Evolutionary conservation across 1,140 invertebrate species (phyloP).

Genomic region (Thaumatotibia leucotreta): DNA sequence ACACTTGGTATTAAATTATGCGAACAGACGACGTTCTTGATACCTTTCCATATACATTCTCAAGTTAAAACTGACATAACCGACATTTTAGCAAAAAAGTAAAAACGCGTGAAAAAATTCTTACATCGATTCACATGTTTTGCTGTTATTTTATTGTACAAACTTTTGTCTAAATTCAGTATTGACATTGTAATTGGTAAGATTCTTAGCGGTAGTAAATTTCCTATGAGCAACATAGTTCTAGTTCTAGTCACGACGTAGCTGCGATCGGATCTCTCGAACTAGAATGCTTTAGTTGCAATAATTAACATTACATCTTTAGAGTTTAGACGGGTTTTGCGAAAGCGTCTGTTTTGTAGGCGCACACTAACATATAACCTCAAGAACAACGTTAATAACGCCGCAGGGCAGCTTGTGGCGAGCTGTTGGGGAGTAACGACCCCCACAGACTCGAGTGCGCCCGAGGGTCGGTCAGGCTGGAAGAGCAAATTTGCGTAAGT

Average conservation of each 20-base stretch:
- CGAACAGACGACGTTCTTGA: neutral
- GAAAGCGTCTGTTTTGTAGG: neutral
- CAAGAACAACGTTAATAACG: no score
- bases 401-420: no score
- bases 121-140: no score
- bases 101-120: neutral
- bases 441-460: no score
- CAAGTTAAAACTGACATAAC: neutral
- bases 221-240: neutral
- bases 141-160: no score
- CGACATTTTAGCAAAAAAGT: neutral
- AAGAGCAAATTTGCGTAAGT: no score
- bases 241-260: neutral
- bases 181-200: neutral
- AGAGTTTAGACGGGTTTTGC: neutral
- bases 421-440: no score
- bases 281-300: neutral
- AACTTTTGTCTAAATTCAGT: no score
- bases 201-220: neutral
- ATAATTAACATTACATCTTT: neutral
- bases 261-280: neutral
- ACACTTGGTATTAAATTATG: neutral
- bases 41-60: neutral
- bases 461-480: no score
- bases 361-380: no score